Conservation (phyloP, 2,888 invertebrate genomes). For the Andrena marginata region DNA sequence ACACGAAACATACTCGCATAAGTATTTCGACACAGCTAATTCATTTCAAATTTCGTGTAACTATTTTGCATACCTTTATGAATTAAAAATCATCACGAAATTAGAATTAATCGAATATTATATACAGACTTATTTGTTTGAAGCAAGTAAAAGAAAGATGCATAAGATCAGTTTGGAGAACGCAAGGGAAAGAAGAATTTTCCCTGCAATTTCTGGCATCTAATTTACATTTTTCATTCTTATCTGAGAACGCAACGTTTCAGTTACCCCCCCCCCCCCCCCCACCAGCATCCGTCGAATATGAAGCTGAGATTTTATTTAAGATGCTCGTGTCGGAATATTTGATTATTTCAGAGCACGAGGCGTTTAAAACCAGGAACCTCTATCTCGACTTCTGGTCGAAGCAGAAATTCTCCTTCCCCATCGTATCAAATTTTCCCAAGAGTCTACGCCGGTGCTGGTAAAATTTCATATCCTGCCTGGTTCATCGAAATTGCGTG, state of each 20-base stretch:
- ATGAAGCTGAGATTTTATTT: slow-evolving; percentile 1
- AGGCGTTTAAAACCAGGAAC: not conserved
- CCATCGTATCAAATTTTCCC: slow-evolving; percentile 1
- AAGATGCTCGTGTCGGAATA: slow-evolving; percentile 11
- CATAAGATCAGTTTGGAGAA: too few species aligned
- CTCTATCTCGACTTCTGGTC: slow-evolving; percentile 4
- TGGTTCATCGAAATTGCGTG: slow-evolving; percentile 5
- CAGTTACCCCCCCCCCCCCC: too few species aligned
- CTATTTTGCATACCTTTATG: too few species aligned
- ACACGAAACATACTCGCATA: not conserved
- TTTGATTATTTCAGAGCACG: slow-evolving; percentile 18
- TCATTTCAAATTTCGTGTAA: too few species aligned
- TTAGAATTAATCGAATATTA: too few species aligned
- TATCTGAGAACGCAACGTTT: not conserved
- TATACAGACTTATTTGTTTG: too few species aligned
- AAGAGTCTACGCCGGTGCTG: not conserved
- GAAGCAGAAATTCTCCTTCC: not conserved
- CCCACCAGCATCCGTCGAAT: not conserved
- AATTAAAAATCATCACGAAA: too few species aligned
- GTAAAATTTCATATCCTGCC: slow-evolving; percentile 31
- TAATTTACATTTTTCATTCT: slow-evolving; percentile 5
- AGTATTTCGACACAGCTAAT: too few species aligned
- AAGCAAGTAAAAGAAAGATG: too few species aligned
- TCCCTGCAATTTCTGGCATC: too few species aligned
- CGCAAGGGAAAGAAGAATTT: too few species aligned